phyloP scores from a whole-genome alignment of 2,113 vertebrate species.

The Sialia sialis region DNA sequence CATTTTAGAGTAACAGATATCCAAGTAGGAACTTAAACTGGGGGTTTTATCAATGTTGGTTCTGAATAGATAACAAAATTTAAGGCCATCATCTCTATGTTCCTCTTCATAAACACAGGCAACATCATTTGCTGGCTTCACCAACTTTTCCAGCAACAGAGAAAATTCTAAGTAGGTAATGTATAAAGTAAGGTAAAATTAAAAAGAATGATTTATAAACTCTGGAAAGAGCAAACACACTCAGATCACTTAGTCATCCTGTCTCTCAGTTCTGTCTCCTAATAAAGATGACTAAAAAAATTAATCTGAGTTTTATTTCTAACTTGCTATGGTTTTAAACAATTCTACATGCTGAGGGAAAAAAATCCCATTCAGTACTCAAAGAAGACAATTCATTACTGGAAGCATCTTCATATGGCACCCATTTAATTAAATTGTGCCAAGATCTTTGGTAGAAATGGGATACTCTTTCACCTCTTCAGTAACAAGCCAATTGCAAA shows the following conservation, averaged over 20 bases:
- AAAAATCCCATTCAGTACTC: neutral
- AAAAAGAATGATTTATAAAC: neutral
- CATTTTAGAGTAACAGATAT: neutral
- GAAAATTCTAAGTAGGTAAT: neutral
- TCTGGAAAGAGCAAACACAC: neutral
- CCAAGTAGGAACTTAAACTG: rapidly evolving
- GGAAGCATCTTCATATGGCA: neutral
- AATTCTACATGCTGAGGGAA: neutral
- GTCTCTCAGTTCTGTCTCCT: neutral
- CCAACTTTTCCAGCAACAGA: neutral
- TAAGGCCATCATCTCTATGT: neutral
- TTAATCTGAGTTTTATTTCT: neutral
- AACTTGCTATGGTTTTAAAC: neutral
- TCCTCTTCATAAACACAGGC: neutral
- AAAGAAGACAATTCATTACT: neutral
- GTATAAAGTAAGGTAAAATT: neutral
- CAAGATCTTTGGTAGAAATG: neutral
- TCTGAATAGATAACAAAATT: neutral
- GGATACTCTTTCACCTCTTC: neutral
- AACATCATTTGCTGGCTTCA: neutral
- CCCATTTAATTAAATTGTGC: neutral
- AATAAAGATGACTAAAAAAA: neutral
- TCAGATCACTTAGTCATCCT: neutral
- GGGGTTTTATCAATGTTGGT: neutral
- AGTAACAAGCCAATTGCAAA: neutral